Evolutionary conservation across 2,888 invertebrate species (phyloP), one percentile per base, ranked within the genome.

Genomic region (Cephonodes hylas): DNA sequence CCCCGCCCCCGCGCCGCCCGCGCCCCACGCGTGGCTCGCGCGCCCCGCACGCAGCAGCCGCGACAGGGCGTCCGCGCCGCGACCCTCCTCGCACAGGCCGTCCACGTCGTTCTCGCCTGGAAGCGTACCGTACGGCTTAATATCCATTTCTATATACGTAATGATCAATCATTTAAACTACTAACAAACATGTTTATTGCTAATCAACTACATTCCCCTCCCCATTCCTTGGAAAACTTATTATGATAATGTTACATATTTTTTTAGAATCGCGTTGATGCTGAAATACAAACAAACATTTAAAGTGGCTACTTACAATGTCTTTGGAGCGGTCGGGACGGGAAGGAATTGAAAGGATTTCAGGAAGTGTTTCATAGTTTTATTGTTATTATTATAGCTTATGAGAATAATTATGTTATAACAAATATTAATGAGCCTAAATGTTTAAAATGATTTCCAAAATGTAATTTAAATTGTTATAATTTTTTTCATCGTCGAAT

Each of bases 31-130:
- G n/a, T 20, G 15, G 22, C 13, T 61, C 23, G 66, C 63, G 67
- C 77, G 79, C 53, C 85, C 89, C 1, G 86, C 88, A 58, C 85
- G 84, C 65, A 90, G 77, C 64, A 91, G 69, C 1, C 89, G 81
- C 62, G 80, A 83, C 56, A 91, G 78, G 13, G 88, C 85, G 63
- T 89, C 89, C 0, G 83, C 71, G 13, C 68, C 68, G 25, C 73
- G 73, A 2, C 64, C 61, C 66, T 64, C 0, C 8, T 77, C 79
- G 65, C 78, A 73, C 0, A 81, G 83, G 7, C 83, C 85, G 60
- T 91, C 91, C 34, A 91, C 83, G 77, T 91, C 91, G 73, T 91
- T 89, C 72, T 91, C 91, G 8, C 91, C 91, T 91, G 81, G n/a
- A 18, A 59, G 31, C 58, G 25, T 34, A 62, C 10, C n/a, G n/a